These are phyloP conservation scores for Phalangium opilio DNA, from an alignment of 2,888 invertebrate species.

Conservation along the genomic window DNA sequence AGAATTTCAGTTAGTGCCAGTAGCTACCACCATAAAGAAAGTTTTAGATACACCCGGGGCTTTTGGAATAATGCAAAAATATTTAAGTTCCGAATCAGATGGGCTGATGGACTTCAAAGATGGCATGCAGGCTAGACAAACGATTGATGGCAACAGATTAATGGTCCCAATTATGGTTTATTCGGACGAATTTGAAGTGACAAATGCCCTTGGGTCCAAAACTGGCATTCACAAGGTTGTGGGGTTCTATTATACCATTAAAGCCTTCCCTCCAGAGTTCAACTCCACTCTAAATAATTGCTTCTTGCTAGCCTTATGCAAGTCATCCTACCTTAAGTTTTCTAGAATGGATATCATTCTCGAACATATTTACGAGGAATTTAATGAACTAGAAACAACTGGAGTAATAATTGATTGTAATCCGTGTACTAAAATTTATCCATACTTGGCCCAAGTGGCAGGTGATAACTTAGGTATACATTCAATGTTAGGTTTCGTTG, in stretches of 20 bases:
- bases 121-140: background rate
- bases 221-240: constrained; percentile 3
- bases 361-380: background rate
- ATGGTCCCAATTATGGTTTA: background rate
- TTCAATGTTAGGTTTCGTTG: background rate
- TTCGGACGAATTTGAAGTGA: constrained; percentile 6
- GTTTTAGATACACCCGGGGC: background rate
- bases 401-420: background rate
- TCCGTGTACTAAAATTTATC: background rate
- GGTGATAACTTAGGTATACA: background rate
- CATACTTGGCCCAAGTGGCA: background rate
- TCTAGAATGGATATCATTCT: background rate
- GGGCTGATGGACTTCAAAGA: background rate
- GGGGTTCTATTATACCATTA: constrained; percentile 7
- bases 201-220: constrained; percentile 5
- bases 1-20: background rate
- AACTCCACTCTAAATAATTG: constrained; percentile 1
- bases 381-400: background rate
- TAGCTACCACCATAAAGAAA: background rate
- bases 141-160: background rate
- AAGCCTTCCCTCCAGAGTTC: constrained; percentile 1
- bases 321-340: background rate
- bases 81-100: background rate
- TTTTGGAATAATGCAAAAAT: background rate
- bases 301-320: background rate